Evolutionary conservation across 1,140 invertebrate genomes (phyloP).

Genomic region (Drosophila seguyi): DNA sequence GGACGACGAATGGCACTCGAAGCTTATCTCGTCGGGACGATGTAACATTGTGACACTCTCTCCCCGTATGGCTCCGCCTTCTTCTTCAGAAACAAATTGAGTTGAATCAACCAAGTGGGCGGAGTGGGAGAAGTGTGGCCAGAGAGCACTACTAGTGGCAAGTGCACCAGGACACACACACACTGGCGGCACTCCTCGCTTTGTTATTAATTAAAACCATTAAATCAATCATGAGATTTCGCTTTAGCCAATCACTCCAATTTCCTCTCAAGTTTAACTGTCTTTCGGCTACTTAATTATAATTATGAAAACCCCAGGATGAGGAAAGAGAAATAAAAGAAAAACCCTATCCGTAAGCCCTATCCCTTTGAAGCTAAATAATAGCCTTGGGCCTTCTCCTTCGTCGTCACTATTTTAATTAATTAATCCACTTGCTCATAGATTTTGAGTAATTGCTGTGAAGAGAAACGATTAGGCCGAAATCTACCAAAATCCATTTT

Average conservation of each 20-base stretch:
- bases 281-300: neutral
- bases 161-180: neutral
- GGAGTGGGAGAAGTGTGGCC: constrained; percentile 25
- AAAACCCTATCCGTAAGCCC: no score
- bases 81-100: constrained; percentile 13
- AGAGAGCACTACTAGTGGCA: neutral
- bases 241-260: neutral
- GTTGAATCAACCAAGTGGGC: constrained; percentile 12
- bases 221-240: constrained; percentile 6
- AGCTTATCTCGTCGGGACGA: constrained; percentile 6
- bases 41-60: constrained; percentile 31
- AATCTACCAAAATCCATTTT: neutral
- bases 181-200: neutral
- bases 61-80: neutral
- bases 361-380: neutral
- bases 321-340: no score
- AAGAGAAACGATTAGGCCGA: constrained; percentile 28
- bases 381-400: neutral
- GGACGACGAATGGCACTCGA: constrained; percentile 13
- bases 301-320: no score
- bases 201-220: constrained; percentile 30
- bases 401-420: constrained; percentile 33
- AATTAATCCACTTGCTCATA: constrained; percentile 45
- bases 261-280: neutral
- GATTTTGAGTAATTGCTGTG: constrained; percentile 38